Evolutionary conservation across 2,113 vertebrate species (phyloP).

Genomic region (Rhynchomys soricoides): DNA sequence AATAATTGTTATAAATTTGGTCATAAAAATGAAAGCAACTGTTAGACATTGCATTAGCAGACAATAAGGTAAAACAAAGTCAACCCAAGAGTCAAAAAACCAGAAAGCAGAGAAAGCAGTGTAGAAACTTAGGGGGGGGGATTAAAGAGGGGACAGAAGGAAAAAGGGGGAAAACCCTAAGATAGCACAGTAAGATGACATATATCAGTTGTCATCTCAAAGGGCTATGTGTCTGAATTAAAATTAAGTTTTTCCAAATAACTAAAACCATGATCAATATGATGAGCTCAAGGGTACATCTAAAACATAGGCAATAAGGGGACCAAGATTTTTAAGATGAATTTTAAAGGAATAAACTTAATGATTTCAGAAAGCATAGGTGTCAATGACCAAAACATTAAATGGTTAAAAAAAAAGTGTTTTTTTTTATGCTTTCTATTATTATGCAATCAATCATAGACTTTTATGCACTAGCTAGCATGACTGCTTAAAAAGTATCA

Average conservation of each 20-base stretch:
- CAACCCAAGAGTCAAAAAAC: background rate
- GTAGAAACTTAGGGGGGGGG: background rate
- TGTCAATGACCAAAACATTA: background rate
- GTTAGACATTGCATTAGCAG: background rate
- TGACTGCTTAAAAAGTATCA: background rate
- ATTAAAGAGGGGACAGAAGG: background rate
- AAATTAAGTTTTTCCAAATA: conserved; percentile 12
- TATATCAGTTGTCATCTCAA: background rate
- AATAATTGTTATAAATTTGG: background rate
- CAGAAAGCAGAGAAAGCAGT: conserved; percentile 41
- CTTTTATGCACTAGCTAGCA: background rate
- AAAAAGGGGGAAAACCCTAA: background rate
- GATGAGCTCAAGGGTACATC: background rate
- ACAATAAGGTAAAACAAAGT: conserved; percentile 8
- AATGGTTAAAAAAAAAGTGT: background rate
- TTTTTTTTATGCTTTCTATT: background rate
- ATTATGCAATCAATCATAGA: background rate
- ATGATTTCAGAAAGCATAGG: background rate
- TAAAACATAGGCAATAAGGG: background rate
- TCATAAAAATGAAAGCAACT: background rate
- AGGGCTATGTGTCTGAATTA: background rate
- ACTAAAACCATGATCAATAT: conserved; percentile 3
- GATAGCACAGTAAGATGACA: background rate
- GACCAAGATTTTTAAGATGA: background rate
- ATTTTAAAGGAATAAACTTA: background rate